Evolutionary conservation across 2,888 invertebrate genomes (phyloP).

Genomic region (Autographa gamma): DNA sequence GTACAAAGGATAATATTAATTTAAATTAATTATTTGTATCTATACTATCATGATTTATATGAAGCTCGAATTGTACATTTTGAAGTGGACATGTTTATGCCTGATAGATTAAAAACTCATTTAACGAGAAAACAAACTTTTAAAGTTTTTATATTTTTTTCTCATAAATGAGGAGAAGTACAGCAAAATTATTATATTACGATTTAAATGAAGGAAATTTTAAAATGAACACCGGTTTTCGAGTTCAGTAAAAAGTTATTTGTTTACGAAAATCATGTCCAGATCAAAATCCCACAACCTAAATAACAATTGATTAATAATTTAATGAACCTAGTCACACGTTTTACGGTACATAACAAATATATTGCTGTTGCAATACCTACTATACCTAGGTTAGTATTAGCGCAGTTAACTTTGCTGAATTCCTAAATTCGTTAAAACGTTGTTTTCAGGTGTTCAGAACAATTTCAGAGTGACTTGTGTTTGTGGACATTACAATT

Average conservation of each 20-base stretch:
- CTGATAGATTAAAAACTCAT: neutral
- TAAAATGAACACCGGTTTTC: too few relatives aligned
- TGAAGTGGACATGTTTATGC: constrained; percentile 34
- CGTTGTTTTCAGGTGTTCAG: constrained; percentile 15
- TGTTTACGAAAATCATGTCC: constrained; percentile 24
- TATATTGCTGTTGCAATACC: constrained; percentile 45
- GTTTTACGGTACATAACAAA: constrained; percentile 35
- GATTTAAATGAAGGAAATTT: neutral
- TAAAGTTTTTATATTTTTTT: too few relatives aligned
- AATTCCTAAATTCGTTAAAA: constrained; percentile 38
- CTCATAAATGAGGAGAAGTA: neutral
- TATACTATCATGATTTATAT: constrained; percentile 25
- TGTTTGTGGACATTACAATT: neutral
- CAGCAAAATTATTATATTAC: neutral
- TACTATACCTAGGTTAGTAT: constrained; percentile 20
- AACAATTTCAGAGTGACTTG: neutral
- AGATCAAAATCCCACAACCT: constrained; percentile 39
- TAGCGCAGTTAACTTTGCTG: constrained; percentile 16
- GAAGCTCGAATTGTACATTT: constrained; percentile 41
- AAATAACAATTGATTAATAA: constrained; percentile 29
- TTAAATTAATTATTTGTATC: constrained; percentile 28
- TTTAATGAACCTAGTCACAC: constrained; percentile 35
- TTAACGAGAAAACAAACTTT: neutral
- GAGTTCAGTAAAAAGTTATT: neutral
- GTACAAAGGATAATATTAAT: constrained; percentile 32